phyloP scores from a whole-genome alignment of 2,113 vertebrate genomes.

The Anguilla japonica region DNA sequence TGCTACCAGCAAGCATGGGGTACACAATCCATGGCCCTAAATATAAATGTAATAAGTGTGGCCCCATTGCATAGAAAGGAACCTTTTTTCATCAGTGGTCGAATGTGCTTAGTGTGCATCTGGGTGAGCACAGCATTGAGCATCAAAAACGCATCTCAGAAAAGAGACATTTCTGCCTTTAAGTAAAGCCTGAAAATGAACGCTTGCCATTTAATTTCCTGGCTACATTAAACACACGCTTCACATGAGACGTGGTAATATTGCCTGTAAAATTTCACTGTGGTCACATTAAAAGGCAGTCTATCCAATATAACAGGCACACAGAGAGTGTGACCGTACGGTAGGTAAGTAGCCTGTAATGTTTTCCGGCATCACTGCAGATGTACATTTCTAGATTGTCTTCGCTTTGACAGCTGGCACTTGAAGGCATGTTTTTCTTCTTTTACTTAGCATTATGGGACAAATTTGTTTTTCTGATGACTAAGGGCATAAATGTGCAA shows the following conservation, averaged over 20 bases:
- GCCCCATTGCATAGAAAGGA: constrained; percentile 20
- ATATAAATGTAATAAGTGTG: constrained; percentile 71
- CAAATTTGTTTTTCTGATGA: constrained; percentile 25
- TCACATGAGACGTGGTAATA: constrained; percentile 44
- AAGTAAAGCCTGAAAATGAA: constrained; percentile 63
- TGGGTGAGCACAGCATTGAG: constrained; percentile 47
- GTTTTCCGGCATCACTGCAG: background rate
- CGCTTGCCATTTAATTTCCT: constrained; percentile 67
- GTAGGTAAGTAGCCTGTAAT: background rate
- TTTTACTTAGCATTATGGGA: constrained; percentile 26
- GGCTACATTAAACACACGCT: constrained; percentile 66
- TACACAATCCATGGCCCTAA: constrained; percentile 59
- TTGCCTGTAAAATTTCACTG: constrained; percentile 65
- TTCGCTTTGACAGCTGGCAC: constrained; percentile 32
- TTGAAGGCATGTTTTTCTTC: constrained; percentile 19
- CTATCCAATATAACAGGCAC: constrained; percentile 41
- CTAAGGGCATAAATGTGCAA: constrained; percentile 13
- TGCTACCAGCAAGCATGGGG: constrained; percentile 37
- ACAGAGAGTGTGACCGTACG: background rate
- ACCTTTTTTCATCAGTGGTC: constrained; percentile 49
- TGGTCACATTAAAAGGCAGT: constrained; percentile 55
- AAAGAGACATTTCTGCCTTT: constrained; percentile 33
- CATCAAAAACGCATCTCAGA: constrained; percentile 58
- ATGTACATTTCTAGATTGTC: constrained; percentile 18
- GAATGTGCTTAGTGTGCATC: constrained; percentile 65